Percentiles rank a stretch among this genome's conserved stretches.
Conservation (phyloP, 2,113 vertebrate genomes). For the Ceyx margarethae region DNA sequence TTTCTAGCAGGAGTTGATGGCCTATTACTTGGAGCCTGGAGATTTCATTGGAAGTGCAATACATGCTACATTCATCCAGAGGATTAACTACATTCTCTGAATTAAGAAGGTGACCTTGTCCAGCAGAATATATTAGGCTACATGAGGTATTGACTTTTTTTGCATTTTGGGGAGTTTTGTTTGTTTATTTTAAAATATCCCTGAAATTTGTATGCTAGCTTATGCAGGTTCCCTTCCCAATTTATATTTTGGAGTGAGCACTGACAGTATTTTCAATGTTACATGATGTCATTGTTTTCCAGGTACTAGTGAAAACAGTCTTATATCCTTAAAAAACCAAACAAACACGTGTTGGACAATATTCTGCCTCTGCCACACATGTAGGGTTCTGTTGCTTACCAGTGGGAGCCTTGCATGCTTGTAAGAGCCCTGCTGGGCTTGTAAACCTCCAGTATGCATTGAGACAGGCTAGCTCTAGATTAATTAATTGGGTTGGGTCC, state of each 20-base stretch:
- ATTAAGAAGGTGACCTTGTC: constrained; percentile 66
- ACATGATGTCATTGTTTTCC: not conserved
- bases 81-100: constrained; percentile 60
- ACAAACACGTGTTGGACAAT: not conserved
- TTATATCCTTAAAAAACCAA: not conserved
- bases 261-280: not conserved
- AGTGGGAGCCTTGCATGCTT: accelerated
- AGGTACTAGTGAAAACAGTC: not conserved
- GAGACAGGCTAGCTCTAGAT: not conserved
- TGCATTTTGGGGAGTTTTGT: not conserved
- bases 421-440: not conserved
- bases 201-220: not conserved
- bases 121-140: not conserved
- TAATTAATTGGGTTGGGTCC: not conserved
- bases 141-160: not conserved
- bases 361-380: not conserved
- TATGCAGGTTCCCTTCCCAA: not conserved
- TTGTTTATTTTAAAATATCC: not conserved
- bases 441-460: not conserved
- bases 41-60: constrained; percentile 38
- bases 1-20: constrained; percentile 16
- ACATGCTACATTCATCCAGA: constrained; percentile 37
- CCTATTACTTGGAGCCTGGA: constrained; percentile 24
- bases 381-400: not conserved
- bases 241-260: not conserved